A percentile compares a stretch with the other conserved stretches of the same genome.
Conservation (phyloP, 2,113 vertebrate species). For the Phrynocephalus versicolor region DNA sequence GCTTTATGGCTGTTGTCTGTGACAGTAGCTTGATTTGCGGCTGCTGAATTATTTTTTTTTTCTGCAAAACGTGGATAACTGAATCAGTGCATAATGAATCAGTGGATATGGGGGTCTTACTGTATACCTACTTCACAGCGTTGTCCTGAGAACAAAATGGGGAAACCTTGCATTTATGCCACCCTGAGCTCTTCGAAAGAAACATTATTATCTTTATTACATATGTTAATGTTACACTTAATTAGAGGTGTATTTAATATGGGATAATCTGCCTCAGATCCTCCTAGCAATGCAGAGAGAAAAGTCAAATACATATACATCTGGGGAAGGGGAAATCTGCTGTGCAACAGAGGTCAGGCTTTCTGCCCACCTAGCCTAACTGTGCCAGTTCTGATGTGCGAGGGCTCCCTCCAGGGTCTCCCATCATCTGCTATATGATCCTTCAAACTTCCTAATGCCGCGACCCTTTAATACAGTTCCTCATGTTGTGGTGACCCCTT, state of each 20-base stretch:
- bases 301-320: background rate
- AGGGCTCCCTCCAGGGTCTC: background rate
- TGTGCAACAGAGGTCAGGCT: background rate
- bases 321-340: background rate
- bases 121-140: background rate
- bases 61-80: too few species aligned
- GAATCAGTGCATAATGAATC: too few species aligned
- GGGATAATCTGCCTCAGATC: background rate
- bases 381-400: too few species aligned
- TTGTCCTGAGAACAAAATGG: background rate
- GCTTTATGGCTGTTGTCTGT: too few species aligned
- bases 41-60: too few species aligned
- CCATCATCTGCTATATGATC: conserved; percentile 44
- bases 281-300: background rate
- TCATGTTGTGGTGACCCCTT: too few species aligned
- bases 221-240: background rate
- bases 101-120: too few species aligned
- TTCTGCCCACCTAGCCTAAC: background rate
- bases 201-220: background rate
- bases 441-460: background rate
- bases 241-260: background rate
- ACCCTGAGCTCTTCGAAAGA: background rate
- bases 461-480: too few species aligned
- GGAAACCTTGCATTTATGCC: background rate
- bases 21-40: too few species aligned